Percentiles rank a stretch among this genome's conserved stretches.
These are phyloP conservation scores for Eudemis profundana DNA, from an alignment of 2,888 invertebrate species.

Conservation along the genomic window DNA sequence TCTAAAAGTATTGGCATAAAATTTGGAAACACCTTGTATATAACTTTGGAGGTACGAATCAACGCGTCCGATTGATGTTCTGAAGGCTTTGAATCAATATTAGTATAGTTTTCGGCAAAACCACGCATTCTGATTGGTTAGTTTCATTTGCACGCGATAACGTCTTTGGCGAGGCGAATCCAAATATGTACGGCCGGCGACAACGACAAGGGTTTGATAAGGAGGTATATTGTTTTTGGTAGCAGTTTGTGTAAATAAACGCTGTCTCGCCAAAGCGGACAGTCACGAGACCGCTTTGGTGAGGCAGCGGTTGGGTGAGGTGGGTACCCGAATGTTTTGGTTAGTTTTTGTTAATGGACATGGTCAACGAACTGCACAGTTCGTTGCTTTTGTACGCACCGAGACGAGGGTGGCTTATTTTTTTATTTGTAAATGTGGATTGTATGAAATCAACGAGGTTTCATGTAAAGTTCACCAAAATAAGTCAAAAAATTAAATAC, in stretches of 20 bases:
- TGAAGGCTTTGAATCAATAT: conserved; percentile 26
- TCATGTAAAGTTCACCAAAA: too few relatives aligned
- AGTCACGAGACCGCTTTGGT: too few relatives aligned
- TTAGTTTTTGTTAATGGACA: too few relatives aligned
- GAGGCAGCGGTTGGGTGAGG: neutral
- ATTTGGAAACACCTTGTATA: neutral
- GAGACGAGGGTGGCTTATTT: too few relatives aligned
- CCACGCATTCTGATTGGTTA: conserved; percentile 21
- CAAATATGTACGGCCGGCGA: conserved; percentile 13
- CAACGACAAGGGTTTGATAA: conserved; percentile 16
- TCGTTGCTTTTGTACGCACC: too few relatives aligned
- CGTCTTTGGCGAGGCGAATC: neutral
- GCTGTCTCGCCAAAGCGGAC: neutral
- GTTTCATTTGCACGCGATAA: conserved; percentile 9
- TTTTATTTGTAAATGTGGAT: too few relatives aligned
- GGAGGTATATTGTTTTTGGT: neutral
- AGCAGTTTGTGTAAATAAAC: conserved; percentile 4
- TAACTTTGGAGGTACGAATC: too few relatives aligned
- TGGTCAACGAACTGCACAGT: too few relatives aligned
- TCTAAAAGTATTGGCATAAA: too few relatives aligned
- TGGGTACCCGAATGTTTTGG: neutral
- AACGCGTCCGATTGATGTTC: neutral
- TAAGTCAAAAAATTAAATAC: too few relatives aligned
- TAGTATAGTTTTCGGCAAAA: conserved; percentile 23
- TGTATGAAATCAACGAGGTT: too few relatives aligned